These are phyloP conservation scores for Oikopleura vanhoeffeni DNA, from an alignment of 23 tunicate genomes.

Conservation along the genomic window DNA sequence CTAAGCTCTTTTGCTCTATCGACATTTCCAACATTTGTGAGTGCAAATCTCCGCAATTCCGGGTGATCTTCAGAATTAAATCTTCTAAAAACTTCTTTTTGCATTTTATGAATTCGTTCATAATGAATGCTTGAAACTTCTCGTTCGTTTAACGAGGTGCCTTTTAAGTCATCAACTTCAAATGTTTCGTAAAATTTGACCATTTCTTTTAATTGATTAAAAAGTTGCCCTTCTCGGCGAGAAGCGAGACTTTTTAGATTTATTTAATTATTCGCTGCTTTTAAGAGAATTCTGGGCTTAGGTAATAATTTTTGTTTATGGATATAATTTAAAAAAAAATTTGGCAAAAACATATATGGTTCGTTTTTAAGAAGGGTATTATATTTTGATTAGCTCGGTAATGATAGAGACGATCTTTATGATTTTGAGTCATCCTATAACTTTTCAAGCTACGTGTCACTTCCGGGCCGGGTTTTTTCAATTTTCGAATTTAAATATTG, in stretches of 20 bases:
- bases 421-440: no score
- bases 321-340: no score
- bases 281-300: no score
- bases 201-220: constrained; percentile 54
- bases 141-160: constrained; percentile 57
- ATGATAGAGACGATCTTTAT: no score
- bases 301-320: no score
- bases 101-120: constrained; percentile 41
- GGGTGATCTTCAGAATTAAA: constrained; percentile 24
- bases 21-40: constrained; percentile 36
- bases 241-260: not conserved
- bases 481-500: no score
- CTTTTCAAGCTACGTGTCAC: no score
- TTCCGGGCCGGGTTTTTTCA: no score
- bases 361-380: no score
- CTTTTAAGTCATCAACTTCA: constrained; percentile 87
- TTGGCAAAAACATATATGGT: no score
- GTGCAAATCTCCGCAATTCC: constrained; percentile 32
- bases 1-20: constrained; percentile 34
- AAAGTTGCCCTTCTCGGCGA: constrained; percentile 47
- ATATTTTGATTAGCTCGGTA: no score
- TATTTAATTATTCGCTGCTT: no score
- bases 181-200: constrained; percentile 43
- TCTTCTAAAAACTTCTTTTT: constrained; percentile 48
- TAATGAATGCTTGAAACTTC: constrained; percentile 70